Base-by-base conservation (phyloP, 1,140 invertebrate genomes). In the Orussus abietinus region DNA sequence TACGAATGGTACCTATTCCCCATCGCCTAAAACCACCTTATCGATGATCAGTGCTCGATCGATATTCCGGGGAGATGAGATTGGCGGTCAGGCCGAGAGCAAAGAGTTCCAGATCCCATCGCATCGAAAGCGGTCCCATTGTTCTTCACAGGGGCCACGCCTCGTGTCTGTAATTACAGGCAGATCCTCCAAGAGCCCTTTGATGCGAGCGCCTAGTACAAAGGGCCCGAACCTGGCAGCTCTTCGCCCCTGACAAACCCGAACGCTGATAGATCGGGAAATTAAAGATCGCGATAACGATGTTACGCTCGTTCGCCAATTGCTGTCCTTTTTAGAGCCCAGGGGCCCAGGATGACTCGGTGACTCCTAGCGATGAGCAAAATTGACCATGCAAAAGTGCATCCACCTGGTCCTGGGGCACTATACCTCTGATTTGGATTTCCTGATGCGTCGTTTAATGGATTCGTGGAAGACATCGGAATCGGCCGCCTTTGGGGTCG, bases 131-230 rank as follows among this genome's bases (percentile, higher is more conserved):
- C 63, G 66, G 66, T 57, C 42, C 67, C 64, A 70, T 70, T 72
- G 67, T 72, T 70, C 69, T 69, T 66, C 55, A 50, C 47, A 45
- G 53, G 49, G 35, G 57, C 69, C 69, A 72, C 69, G 67, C 69
- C 69, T 72, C 59, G 62, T 66, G 67, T 63, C 69, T 68, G 69
- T 72, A 72, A 72, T 72, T 72, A 72, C 62, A 67, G 69, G 61
- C 68, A 70, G 57, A 60, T 66, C 61, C 53, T 60, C 47, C 51
- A 49, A 58, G 61, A 61, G 58, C 59, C 55, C 67, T 72, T 70
- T 72, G 67, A 72, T 69, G 65, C 57, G 48, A 46, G 59, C 57
- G 56, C 45, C 35, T n/a, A n/a, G n/a, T n/a, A n/a, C n/a, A n/a
- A n/a, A n/a, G n/a, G n/a, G n/a, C n/a, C n/a, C n/a, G n/a, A n/a